phyloP scores from a whole-genome alignment of 2,888 invertebrate species.

The Alcis repandata region DNA sequence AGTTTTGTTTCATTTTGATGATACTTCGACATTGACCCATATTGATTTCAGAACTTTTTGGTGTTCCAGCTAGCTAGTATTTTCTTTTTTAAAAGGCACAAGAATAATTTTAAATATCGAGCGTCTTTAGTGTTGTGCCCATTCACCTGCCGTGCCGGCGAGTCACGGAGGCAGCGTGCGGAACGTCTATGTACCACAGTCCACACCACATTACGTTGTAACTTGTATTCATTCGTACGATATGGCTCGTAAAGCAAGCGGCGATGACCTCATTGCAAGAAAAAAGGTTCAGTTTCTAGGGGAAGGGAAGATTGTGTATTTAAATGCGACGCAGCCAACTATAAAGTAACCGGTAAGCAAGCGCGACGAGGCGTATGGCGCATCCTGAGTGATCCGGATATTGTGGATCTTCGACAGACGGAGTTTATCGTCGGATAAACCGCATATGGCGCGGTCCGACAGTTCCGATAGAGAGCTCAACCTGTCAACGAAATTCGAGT shows the following conservation, averaged over 20 bases:
- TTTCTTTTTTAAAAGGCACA: background rate
- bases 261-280: conserved; percentile 75
- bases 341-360: conserved; percentile 57
- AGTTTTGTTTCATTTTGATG: conserved; percentile 28
- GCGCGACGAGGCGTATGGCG: conserved; percentile 51
- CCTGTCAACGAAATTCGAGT: conserved; percentile 77
- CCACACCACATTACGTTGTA: conserved; percentile 54
- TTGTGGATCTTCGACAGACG: conserved; percentile 61
- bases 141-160: conserved; percentile 68
- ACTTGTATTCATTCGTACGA: conserved; percentile 62
- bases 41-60: conserved; percentile 2
- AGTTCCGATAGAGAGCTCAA: conserved; percentile 63
- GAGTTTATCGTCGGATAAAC: conserved; percentile 62
- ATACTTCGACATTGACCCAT: conserved; percentile 4
- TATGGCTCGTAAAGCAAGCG: conserved; percentile 71
- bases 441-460: conserved; percentile 70
- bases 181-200: conserved; percentile 56
- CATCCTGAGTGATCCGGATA: conserved; percentile 54
- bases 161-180: conserved; percentile 68
- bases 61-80: background rate
- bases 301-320: conserved; percentile 58
- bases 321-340: conserved; percentile 61
- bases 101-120: conserved; percentile 61
- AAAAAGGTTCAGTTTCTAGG: conserved; percentile 63
- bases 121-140: conserved; percentile 49